Base-by-base conservation (phyloP, 2,113 vertebrate species). In the Clinocottus analis region DNA sequence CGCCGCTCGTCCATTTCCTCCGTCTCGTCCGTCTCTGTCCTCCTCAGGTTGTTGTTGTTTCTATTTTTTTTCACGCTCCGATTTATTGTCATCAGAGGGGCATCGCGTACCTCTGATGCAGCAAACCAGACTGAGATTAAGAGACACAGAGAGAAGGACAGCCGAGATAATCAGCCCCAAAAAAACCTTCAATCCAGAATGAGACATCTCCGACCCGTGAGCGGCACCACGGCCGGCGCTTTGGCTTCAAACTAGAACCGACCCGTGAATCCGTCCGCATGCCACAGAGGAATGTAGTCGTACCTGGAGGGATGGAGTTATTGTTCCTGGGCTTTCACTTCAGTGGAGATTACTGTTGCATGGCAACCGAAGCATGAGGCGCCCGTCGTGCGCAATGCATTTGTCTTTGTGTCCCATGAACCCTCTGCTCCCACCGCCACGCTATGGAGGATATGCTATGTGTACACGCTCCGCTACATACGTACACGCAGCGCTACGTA, bases 71-170 rank as follows among this genome's bases (percentile, higher is more conserved):
- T 35, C 87, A 71, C 14, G 31, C 70, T 79, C 67, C 72, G 61
- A 86, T 79, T 72, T 75, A 66, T 84, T 79, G 87, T 88, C 87
- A 87, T 84, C 85, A 66, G 66, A 76, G 79, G 84, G 37, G 64
- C 27, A 17, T 67, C 43, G 76, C 67, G 79, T 70, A 43, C 83
- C 84, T 77, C n/a, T 58, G 67, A 56, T 82, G 72, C 13, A 56
- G n/a, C 80, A 83, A 87, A 92, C 84, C 72, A 89, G 85, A 64
- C 78, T 0, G 33, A 90, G 81, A 90, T 83, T 74, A 74, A 90
- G 60, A 69, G 39, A 10, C 43, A 35, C 29, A 59, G 53, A 63
- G 35, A 78, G 63, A 60, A 6, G 31, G 71, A 72, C 85, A 66
- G 87, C 61, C 60, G 82, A 79, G 78, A 84, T 81, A 67, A 85